Conservation (phyloP, 1,140 invertebrate species). For the Mactra quadrangularis region DNA sequence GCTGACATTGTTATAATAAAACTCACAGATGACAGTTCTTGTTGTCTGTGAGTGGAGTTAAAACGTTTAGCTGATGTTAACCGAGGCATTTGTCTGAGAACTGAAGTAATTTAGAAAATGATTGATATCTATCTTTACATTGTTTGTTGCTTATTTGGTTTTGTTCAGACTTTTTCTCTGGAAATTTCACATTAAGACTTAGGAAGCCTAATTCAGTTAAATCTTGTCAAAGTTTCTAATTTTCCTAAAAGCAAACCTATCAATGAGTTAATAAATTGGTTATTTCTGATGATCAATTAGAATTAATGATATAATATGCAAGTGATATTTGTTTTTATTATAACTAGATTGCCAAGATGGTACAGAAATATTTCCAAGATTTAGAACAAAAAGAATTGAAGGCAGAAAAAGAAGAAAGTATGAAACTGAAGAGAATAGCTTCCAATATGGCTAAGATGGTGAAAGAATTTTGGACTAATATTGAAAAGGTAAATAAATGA, state of each 20-base stretch:
- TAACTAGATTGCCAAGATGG: constrained; percentile 88
- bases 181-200: no score
- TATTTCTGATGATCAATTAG: constrained; percentile 10
- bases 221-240: no score
- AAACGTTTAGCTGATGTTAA: neutral
- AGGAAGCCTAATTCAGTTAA: no score
- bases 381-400: constrained; percentile 94
- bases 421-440: constrained; percentile 93
- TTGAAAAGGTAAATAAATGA: constrained; percentile 90
- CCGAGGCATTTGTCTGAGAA: no score
- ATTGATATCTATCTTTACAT: no score
- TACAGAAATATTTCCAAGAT: constrained; percentile 98
- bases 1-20: neutral
- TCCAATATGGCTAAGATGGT: constrained; percentile 96
- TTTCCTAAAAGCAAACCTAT: no score
- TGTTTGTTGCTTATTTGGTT: no score
- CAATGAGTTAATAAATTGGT: no score
- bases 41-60: neutral
- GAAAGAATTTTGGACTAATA: constrained; percentile 97
- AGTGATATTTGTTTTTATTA: constrained; percentile 1
- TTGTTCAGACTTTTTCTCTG: no score
- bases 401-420: constrained; percentile 96
- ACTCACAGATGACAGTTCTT: constrained; percentile 4
- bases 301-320: neutral
- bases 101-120: no score